These are phyloP conservation scores for Peromyscus attwateri DNA, from an alignment of 2,797 vertebrate species.

Conservation along the genomic window DNA sequence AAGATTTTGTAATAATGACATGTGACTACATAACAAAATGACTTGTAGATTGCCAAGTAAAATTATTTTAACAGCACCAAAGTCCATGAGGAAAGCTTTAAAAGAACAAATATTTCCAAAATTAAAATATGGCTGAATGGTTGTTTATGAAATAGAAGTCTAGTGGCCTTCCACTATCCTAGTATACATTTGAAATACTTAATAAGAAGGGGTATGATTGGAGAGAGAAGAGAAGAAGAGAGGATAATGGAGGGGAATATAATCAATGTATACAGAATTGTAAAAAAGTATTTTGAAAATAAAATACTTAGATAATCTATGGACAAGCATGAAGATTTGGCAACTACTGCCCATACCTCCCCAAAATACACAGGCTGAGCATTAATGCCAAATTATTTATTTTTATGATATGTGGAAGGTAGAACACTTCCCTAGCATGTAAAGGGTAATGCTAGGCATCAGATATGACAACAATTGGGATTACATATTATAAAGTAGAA, in stretches of 20 bases:
- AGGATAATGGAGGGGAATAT: neutral
- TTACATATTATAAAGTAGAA: neutral
- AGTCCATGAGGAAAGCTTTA: neutral
- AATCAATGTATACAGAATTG: neutral
- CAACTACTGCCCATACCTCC: neutral
- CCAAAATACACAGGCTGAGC: neutral
- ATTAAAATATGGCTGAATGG: neutral
- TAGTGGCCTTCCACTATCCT: neutral
- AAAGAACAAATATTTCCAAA: neutral
- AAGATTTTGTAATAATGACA: neutral
- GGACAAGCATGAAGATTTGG: neutral
- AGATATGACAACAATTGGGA: neutral
- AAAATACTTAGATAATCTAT: neutral
- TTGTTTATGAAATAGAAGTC: neutral
- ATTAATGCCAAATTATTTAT: slow-evolving; percentile 12
- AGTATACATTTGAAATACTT: slow-evolving; percentile 41
- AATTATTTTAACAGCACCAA: neutral
- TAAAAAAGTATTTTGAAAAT: neutral
- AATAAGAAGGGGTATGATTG: neutral
- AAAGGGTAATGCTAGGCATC: too few relatives aligned
- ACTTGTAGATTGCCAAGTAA: slow-evolving; percentile 1
- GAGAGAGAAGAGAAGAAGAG: neutral
- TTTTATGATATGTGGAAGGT: slow-evolving; percentile 17
- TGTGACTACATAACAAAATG: neutral
- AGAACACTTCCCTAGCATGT: neutral